Evolutionary conservation across 2,113 vertebrate genomes (phyloP).

Genomic region (Spea multiplicata): DNA sequence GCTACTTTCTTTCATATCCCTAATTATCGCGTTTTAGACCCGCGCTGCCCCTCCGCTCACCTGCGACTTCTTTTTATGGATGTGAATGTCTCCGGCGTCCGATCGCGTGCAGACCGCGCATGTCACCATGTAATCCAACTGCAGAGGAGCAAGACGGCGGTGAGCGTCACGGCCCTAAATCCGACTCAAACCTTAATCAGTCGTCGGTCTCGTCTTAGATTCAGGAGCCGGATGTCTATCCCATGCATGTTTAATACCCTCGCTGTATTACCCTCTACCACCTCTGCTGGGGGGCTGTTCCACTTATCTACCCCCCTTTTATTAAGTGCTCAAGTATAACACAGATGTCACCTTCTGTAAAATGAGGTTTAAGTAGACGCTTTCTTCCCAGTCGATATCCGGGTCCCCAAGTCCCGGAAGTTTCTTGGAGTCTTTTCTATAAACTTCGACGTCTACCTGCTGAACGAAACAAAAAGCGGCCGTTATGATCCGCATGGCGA

Average conservation of each 20-base stretch:
- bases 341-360: conserved; percentile 82
- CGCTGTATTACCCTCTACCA: too few species aligned
- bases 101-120: conserved; percentile 97
- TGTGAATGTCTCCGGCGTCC: conserved; percentile 93
- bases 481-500: too few species aligned
- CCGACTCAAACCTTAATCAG: too few species aligned
- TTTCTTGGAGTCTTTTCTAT: conserved; percentile 95
- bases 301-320: too few species aligned
- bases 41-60: conserved; percentile 57
- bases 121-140: conserved; percentile 96
- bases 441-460: conserved; percentile 95
- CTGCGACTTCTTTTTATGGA: conserved; percentile 97
- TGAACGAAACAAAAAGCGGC: conserved; percentile 28
- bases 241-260: too few species aligned
- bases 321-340: too few species aligned
- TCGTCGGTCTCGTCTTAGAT: too few species aligned
- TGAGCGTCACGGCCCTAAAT: background rate
- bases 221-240: too few species aligned
- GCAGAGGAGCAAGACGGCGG: conserved; percentile 11
- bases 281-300: too few species aligned
- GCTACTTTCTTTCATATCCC: background rate
- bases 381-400: conserved; percentile 98
- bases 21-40: too few species aligned
- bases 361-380: conserved; percentile 95
- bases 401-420: conserved; percentile 94